phyloP scores from a whole-genome alignment of 2,797 vertebrate species.

The Mormyrops attenuatus region DNA sequence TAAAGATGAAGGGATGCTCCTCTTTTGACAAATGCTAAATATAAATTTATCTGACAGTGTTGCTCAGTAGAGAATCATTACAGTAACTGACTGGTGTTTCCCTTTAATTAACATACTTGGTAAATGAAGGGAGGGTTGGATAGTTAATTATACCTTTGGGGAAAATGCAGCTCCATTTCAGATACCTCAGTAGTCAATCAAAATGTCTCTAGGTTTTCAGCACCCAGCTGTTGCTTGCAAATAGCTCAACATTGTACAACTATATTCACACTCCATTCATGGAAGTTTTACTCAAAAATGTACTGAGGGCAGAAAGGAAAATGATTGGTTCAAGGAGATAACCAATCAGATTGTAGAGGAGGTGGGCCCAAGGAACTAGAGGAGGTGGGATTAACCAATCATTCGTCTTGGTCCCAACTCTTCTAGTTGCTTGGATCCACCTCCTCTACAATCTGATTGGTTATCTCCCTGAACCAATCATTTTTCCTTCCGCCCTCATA shows the following conservation, averaged over 20 bases:
- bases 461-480: neutral
- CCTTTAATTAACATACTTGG: constrained; percentile 1
- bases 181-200: neutral
- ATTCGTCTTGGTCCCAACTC: neutral
- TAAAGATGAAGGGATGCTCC: neutral
- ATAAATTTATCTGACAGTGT: neutral
- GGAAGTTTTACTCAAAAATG: neutral
- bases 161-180: neutral
- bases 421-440: neutral
- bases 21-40: neutral
- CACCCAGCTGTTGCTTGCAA: neutral
- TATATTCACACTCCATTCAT: neutral
- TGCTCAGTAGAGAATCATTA: neutral
- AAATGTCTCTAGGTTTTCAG: neutral
- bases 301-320: neutral
- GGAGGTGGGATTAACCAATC: neutral
- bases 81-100: neutral
- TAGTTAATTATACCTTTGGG: neutral
- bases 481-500: neutral
- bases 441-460: neutral
- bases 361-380: neutral
- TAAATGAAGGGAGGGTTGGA: neutral
- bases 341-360: neutral
- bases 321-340: neutral
- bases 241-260: neutral